Evolutionary conservation across 1,140 invertebrate species (phyloP).

Genomic region (Zophobas atratus): DNA sequence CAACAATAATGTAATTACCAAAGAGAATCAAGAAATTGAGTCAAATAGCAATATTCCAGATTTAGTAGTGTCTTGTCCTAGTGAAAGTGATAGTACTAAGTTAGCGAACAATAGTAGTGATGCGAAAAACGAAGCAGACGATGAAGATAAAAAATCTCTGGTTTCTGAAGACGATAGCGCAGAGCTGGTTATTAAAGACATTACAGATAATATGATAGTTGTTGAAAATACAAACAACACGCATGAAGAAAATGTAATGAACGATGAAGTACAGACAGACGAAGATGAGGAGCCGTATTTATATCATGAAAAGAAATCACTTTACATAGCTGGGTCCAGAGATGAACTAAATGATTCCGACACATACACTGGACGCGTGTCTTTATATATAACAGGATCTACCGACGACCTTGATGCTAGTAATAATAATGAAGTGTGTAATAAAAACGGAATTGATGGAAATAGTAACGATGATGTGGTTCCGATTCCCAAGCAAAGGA

Average conservation of each 20-base stretch:
- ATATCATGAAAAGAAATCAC: constrained; percentile 47
- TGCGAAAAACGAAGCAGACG: background rate
- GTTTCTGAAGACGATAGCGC: constrained; percentile 11
- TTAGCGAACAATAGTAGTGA: constrained; percentile 16
- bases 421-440: constrained; percentile 37
- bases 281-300: constrained; percentile 10
- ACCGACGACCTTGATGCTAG: constrained; percentile 34
- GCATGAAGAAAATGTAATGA: background rate
- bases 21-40: constrained; percentile 23
- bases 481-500: constrained; percentile 50
- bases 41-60: constrained; percentile 40
- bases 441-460: constrained; percentile 40
- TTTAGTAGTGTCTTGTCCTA: constrained; percentile 30
- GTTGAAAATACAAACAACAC: constrained; percentile 13
- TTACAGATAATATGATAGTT: constrained; percentile 27
- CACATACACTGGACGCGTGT: constrained; percentile 29
- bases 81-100: constrained; percentile 43
- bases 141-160: constrained; percentile 20
- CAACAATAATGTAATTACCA: constrained; percentile 48
- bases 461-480: constrained; percentile 30
- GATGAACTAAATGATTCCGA: constrained; percentile 42
- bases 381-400: constrained; percentile 49
- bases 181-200: constrained; percentile 34
- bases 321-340: constrained; percentile 50
- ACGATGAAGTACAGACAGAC: background rate